Evolutionary conservation across 2,113 vertebrate species (phyloP), one percentile per base, ranked within the genome.

Genomic region (Bufo bufo): DNA sequence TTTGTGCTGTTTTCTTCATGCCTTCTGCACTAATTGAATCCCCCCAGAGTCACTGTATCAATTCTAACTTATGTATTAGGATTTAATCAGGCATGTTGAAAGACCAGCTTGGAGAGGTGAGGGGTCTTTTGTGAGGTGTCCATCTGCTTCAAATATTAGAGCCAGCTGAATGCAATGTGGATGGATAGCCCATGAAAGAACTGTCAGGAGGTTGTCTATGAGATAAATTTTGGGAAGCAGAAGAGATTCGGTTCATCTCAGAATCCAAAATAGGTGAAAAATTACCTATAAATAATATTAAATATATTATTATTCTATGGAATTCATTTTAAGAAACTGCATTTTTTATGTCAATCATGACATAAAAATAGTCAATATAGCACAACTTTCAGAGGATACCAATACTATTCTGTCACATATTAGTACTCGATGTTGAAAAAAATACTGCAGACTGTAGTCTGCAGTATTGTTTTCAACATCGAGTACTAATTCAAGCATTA

Each of bases 11-110:
- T 95, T 94, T 93, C 96, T 96, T 97, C 96, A 96, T 96, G 96
- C 96, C 94, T 92, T 92, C 94, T 97, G 96, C 96, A 95, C 96
- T 99, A 97, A 98, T 99, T 99, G 97, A 98, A 98, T 98, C 97
- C 96, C 96, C 96, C 95, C 94, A 94, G 96, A 97, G 94, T 95
- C 97, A 97, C 97, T 98, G 97, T 97, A 98, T 98, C 97, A 97
- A 96, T 96, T 96, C 97, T 96, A 96, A 97, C 96, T 97, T 97
- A 95, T 95, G 96, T 95, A 97, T 99, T 98, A 96, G 97, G 96
- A 95, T 96, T 95, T 98, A 99, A 98, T 99, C 97, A 97, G 96
- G 97, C 97, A 97, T 99, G 96, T 91, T 95, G 94, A 93, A 95
- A 95, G 96, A 97, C 96, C 96, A 97, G 97, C 96, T 97, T 97